Conservation (phyloP, 2,888 invertebrate species). For the Limnephilus auricula region DNA sequence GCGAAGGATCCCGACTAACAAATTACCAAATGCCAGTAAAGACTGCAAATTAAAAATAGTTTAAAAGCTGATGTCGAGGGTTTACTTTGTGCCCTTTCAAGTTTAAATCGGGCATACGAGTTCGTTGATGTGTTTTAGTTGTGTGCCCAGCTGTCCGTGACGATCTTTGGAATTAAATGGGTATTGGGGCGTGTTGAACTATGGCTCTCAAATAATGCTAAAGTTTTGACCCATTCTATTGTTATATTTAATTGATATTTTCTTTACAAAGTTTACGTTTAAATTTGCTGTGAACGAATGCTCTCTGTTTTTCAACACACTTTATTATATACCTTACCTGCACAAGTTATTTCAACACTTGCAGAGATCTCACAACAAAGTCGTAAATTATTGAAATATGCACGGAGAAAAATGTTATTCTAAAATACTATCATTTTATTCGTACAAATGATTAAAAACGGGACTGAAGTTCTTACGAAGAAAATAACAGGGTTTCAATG, state of each 20-base stretch:
- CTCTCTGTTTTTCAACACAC: background rate
- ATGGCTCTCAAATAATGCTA: background rate
- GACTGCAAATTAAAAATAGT: background rate
- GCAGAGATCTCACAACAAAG: background rate
- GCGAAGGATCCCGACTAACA: background rate
- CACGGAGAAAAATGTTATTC: too few relatives aligned
- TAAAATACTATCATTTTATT: too few relatives aligned
- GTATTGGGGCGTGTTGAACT: background rate
- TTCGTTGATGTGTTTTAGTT: conserved; percentile 3
- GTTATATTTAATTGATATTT: background rate
- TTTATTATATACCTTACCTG: background rate
- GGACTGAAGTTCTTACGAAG: too few relatives aligned
- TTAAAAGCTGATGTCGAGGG: background rate
- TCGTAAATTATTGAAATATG: background rate
- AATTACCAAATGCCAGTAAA: background rate
- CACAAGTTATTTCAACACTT: background rate
- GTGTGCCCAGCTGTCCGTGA: background rate
- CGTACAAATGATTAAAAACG: too few relatives aligned
- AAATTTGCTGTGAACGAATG: background rate
- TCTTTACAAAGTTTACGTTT: background rate
- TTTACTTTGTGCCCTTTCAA: background rate
- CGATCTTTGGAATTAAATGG: conserved; percentile 4
- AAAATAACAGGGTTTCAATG: too few relatives aligned
- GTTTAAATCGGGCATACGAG: conserved; percentile 6
- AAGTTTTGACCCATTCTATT: too few relatives aligned